Evolutionary conservation across 2,888 invertebrate genomes (phyloP).

Genomic region (Netelia fuscicornis): DNA sequence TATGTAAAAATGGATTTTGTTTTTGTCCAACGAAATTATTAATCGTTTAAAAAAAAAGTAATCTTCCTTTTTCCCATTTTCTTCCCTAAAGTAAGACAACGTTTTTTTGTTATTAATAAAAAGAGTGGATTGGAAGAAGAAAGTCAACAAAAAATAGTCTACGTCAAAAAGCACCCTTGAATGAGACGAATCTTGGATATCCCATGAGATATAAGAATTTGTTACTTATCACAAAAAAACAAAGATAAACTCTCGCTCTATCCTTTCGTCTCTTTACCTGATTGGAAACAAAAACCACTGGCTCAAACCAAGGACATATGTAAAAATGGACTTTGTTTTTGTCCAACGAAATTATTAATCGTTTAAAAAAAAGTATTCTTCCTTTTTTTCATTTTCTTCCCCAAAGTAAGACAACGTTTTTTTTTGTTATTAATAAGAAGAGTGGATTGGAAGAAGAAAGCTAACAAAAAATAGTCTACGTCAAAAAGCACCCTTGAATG

Average conservation of each 20-base stretch:
- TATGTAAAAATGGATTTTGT: not conserved
- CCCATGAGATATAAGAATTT: too few relatives aligned
- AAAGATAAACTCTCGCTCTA: too few relatives aligned
- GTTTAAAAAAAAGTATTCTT: not conserved
- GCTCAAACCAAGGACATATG: not conserved
- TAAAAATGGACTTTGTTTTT: not conserved
- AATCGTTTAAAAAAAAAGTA: not conserved
- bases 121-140: not conserved
- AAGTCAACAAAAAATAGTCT: not conserved
- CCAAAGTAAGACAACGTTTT: not conserved
- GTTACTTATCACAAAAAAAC: too few relatives aligned
- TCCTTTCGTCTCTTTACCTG: too few relatives aligned
- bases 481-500: too few relatives aligned
- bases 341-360: not conserved
- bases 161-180: too few relatives aligned
- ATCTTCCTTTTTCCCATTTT: not conserved
- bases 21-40: not conserved
- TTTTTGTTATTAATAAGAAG: not conserved
- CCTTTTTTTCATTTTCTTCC: not conserved
- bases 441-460: not conserved
- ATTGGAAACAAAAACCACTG: not conserved
- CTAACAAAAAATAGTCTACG: too few relatives aligned
- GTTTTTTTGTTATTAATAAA: not conserved
- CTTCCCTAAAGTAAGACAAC: not conserved
- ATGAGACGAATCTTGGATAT: too few relatives aligned